Evolutionary conservation across 53 echinoderm and acorn worm species (phyloP).

Genomic region (Actinopyga echinites): DNA sequence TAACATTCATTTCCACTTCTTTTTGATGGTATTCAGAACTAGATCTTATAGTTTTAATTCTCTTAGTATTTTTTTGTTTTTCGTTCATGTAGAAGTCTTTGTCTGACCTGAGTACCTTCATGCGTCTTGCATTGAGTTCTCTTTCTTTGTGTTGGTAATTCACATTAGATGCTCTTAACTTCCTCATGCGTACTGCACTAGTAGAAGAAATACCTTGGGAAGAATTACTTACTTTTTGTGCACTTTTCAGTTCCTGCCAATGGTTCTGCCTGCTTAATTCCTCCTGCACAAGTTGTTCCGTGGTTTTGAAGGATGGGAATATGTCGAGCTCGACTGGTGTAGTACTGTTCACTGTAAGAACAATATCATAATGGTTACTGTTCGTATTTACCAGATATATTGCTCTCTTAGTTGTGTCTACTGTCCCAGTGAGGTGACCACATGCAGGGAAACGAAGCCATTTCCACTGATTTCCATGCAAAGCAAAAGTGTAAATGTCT

Average conservation of each 20-base stretch:
- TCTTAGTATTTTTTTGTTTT: neutral
- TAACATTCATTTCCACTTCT: neutral
- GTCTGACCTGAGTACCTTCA: neutral
- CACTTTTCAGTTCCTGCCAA: neutral
- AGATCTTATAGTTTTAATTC: neutral
- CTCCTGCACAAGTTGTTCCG: neutral
- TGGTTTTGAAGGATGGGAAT: neutral
- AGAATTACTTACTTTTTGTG: neutral
- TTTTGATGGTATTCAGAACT: neutral
- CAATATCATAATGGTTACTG: no score
- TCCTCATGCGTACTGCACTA: no score
- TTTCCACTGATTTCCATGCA: neutral
- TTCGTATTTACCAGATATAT: no score
- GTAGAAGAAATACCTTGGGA: no score
- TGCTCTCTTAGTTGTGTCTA: neutral
- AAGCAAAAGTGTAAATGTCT: conserved; percentile 11
- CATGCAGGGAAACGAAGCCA: neutral
- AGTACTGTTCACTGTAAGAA: neutral
- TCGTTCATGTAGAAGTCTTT: neutral
- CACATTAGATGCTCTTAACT: no score
- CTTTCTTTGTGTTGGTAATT: no score
- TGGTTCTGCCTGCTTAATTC: no score
- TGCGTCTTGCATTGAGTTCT: neutral
- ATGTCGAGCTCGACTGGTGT: neutral
- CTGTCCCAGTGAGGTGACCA: neutral